Percentiles rank a stretch among this genome's conserved stretches.
Evolutionary conservation across 2,797 vertebrate species (phyloP).

Genomic region (Delichon dasypus): DNA sequence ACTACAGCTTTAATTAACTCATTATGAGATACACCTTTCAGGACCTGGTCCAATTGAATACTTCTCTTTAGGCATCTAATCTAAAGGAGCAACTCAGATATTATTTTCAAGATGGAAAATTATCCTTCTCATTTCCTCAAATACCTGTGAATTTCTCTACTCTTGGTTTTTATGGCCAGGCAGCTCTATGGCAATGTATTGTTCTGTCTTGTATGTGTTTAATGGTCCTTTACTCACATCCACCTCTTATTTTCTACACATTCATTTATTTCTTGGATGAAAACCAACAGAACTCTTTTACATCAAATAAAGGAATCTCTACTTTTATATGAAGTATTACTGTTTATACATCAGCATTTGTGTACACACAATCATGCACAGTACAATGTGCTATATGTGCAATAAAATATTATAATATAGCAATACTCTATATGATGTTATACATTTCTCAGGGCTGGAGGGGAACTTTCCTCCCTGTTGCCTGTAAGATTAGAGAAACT

Average conservation of each 20-base stretch:
- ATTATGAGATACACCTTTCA: neutral
- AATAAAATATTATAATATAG: neutral
- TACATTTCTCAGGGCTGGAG: accelerated
- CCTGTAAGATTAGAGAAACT: neutral
- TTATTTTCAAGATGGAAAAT: neutral
- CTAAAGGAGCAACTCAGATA: neutral
- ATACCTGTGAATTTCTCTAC: neutral
- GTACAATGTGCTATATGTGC: no score
- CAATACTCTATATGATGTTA: neutral
- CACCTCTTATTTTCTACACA: neutral
- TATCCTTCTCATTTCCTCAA: neutral
- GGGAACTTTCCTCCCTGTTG: neutral
- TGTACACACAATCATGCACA: accelerated
- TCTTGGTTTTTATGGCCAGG: neutral
- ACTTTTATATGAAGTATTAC: neutral
- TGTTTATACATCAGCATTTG: neutral
- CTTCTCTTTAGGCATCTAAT: neutral
- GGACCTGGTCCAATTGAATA: neutral
- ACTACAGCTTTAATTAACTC: neutral
- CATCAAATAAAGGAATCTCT: neutral
- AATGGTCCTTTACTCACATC: neutral
- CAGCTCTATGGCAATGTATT: neutral
- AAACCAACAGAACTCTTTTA: neutral
- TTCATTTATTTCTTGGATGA: neutral
- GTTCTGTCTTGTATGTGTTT: neutral